Conservation (phyloP, 2,888 invertebrate species). For the Dermolepida albohirtum region DNA sequence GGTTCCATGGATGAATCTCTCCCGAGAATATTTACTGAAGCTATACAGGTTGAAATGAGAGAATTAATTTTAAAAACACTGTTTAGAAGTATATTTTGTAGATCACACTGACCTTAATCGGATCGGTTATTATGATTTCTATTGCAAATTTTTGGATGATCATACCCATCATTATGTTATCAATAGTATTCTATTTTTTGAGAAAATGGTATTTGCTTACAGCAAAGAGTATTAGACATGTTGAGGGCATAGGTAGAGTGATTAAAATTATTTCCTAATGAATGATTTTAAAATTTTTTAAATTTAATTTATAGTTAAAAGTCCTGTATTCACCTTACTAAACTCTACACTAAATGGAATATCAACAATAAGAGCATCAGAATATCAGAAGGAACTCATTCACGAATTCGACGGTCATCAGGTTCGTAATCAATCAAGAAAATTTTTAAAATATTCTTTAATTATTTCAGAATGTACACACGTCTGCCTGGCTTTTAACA, state of each 20-base stretch:
- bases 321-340: slow-evolving; percentile 91
- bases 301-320: slow-evolving; percentile 71
- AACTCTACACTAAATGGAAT: slow-evolving; percentile 85
- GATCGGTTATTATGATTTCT: slow-evolving; percentile 68
- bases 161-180: slow-evolving; percentile 67
- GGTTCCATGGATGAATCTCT: slow-evolving; percentile 82
- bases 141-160: slow-evolving; percentile 68
- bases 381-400: slow-evolving; percentile 75
- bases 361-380: slow-evolving; percentile 83
- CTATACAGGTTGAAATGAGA: slow-evolving; percentile 73
- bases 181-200: slow-evolving; percentile 72
- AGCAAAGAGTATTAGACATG: slow-evolving; percentile 76
- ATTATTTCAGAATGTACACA: slow-evolving; percentile 66
- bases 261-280: no score
- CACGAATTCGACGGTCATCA: slow-evolving; percentile 80
- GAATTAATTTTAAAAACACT: slow-evolving; percentile 52
- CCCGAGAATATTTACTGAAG: slow-evolving; percentile 73
- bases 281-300: no score
- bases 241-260: slow-evolving; percentile 75
- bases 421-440: slow-evolving; percentile 57
- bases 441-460: neutral
- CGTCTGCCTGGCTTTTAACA: slow-evolving; percentile 76
- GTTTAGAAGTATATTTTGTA: slow-evolving; percentile 41
- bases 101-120: slow-evolving; percentile 66
- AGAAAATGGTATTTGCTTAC: slow-evolving; percentile 75